Conservation (phyloP, 2,113 vertebrate genomes). For the Tyto alba region DNA sequence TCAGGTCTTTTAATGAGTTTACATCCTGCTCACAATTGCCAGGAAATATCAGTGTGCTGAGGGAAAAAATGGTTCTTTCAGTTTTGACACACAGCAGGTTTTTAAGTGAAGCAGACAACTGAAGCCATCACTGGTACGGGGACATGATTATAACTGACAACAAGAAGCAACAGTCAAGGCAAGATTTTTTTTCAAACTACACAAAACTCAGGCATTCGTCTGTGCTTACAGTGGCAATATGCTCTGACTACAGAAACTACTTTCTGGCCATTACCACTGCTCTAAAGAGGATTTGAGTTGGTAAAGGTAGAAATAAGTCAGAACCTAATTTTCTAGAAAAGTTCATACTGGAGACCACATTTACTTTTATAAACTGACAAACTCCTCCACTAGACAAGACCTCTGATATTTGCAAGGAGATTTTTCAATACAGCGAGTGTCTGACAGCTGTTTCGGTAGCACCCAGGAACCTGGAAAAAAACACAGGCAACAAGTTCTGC, state of each 20-base stretch:
- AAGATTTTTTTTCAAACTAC: not conserved
- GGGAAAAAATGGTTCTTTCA: not conserved
- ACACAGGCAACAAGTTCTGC: not conserved
- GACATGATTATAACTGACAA: not conserved
- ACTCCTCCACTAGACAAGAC: constrained; percentile 2
- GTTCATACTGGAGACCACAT: not conserved
- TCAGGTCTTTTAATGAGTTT: not conserved
- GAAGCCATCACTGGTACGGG: not conserved
- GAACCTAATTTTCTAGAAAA: constrained; percentile 22
- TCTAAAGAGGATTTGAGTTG: not conserved
- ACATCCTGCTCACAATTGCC: not conserved
- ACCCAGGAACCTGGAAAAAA: constrained; percentile 8
- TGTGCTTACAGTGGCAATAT: not conserved
- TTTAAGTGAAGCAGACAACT: not conserved
- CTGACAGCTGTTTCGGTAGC: not conserved
- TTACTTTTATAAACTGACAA: constrained; percentile 24
- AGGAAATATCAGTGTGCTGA: not conserved
- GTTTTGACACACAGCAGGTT: not conserved
- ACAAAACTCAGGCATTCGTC: not conserved
- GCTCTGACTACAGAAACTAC: not conserved
- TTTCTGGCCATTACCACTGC: not conserved
- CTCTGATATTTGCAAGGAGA: not conserved
- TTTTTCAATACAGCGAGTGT: constrained; percentile 13
- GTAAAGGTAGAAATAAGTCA: not conserved
- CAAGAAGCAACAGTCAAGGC: not conserved